These are phyloP conservation scores for Triplophysa tibetana DNA, from an alignment of 2,113 vertebrate genomes.

Conservation along the genomic window DNA sequence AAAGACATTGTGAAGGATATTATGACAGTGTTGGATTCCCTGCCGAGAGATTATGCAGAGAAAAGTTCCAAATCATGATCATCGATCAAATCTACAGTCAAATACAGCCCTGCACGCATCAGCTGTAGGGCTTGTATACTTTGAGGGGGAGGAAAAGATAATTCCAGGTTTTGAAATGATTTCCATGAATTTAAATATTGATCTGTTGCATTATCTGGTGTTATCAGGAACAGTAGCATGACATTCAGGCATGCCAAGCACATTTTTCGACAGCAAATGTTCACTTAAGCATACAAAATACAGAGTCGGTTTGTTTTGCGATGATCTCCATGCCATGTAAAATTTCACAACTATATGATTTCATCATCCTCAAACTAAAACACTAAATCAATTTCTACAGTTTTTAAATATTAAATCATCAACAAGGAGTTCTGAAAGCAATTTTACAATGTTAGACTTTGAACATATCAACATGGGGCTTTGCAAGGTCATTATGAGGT, in stretches of 20 bases:
- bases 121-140: slow-evolving; percentile 23
- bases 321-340: neutral
- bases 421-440: too few species aligned
- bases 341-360: neutral
- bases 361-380: too few species aligned
- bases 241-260: slow-evolving; percentile 26
- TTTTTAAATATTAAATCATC: too few species aligned
- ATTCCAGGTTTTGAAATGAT: slow-evolving; percentile 15
- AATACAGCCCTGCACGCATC: neutral
- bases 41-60: slow-evolving; percentile 37
- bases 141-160: neutral
- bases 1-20: slow-evolving; percentile 8
- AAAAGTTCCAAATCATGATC: slow-evolving; percentile 34
- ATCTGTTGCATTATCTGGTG: slow-evolving; percentile 28
- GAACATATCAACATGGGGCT: too few species aligned
- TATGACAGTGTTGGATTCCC: slow-evolving; percentile 33
- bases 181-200: slow-evolving; percentile 40
- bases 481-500: too few species aligned
- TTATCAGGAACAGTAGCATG: slow-evolving; percentile 6
- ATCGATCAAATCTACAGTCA: slow-evolving; percentile 39
- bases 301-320: neutral
- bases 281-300: neutral
- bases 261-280: slow-evolving; percentile 2
- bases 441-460: too few species aligned
- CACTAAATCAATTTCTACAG: too few species aligned